Base-by-base conservation (phyloP, 2,888 invertebrate species). In the Liodrosophila aerea region DNA sequence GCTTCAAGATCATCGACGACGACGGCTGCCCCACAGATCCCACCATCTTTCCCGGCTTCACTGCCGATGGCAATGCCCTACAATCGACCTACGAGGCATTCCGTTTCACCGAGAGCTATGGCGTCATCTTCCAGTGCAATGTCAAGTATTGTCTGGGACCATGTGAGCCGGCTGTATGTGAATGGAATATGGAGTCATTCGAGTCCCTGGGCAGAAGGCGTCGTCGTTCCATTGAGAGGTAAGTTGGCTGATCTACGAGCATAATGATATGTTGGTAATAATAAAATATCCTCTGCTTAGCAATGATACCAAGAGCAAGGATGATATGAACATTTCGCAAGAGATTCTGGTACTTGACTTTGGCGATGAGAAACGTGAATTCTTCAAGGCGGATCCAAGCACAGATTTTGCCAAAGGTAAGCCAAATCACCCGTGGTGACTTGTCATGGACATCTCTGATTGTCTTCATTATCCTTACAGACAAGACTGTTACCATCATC, bases 51-150 rank as follows among this genome's bases (percentile, higher is more conserved):
- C 97, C 97, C 2, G 95, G 95, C 13, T 98, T 98, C 90, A 94
- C 93, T 45, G 96, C 96, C 39, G 97, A 97, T 84, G 97, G 96
- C 58, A 96, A 96, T 89, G 97, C 97, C 0, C 91, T 97, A 61
- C 96, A 97, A 86, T 96, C 97, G 0, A 93, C 96, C 58, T 98
- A 98, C 87, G 97, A 98, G 91, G 97, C 97, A 0, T 98, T 98
- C 92, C 93, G 97, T 87, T 98, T 98, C 89, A 98, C 97, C 0
- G 97, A 98, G 89, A 97, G 97, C 8, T 98, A 98, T 84, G 97
- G 97, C 45, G 97, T 98, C 64, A 98, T 98, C 89, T 98, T 98
- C 94, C 97, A 98, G 89, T 98, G 97, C 90, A 98, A 98, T 90
- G 97, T 98, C 81, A 97, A 97, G 89, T 98, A 98, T 90, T 98